Evolutionary conservation across 2,113 vertebrate species (phyloP).

Genomic region (Spermophilus dauricus): DNA sequence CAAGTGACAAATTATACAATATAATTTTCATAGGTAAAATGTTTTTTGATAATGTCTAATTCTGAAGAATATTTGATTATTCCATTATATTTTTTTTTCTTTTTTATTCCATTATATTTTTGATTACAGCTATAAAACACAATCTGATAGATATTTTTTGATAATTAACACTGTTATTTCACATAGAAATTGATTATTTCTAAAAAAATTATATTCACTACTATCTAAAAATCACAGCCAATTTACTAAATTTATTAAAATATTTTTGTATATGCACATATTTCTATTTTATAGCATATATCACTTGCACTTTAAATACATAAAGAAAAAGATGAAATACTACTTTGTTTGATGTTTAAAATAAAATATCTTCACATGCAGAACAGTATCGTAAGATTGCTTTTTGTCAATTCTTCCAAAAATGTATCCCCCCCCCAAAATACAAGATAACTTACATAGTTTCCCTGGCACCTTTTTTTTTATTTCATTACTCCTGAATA

Average conservation of each 20-base stretch:
- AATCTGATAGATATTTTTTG: conserved; percentile 43
- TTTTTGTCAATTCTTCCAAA: conserved; percentile 64
- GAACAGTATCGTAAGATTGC: neutral
- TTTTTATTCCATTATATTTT: conserved; percentile 15
- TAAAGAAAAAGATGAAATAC: neutral
- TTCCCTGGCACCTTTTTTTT: conserved; percentile 28
- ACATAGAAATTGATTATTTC: neutral
- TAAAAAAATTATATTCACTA: conserved; percentile 64
- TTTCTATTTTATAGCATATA: neutral
- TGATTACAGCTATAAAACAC: conserved; percentile 42
- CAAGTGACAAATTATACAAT: neutral
- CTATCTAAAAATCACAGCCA: neutral
- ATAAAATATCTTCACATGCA: neutral
- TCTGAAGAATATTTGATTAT: neutral
- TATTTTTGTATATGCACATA: neutral
- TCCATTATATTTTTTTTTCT: conserved; percentile 21
- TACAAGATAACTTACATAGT: neutral
- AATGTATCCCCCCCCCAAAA: neutral
- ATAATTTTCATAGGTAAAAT: neutral
- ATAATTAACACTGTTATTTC: conserved; percentile 19
- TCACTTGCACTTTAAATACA: neutral
- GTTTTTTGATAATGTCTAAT: neutral
- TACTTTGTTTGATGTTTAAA: neutral
- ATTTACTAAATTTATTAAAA: conserved; percentile 53
- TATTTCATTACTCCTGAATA: conserved; percentile 64